Conservation (phyloP, 2,113 vertebrate species). For the Chloropsis cyanopogon region DNA sequence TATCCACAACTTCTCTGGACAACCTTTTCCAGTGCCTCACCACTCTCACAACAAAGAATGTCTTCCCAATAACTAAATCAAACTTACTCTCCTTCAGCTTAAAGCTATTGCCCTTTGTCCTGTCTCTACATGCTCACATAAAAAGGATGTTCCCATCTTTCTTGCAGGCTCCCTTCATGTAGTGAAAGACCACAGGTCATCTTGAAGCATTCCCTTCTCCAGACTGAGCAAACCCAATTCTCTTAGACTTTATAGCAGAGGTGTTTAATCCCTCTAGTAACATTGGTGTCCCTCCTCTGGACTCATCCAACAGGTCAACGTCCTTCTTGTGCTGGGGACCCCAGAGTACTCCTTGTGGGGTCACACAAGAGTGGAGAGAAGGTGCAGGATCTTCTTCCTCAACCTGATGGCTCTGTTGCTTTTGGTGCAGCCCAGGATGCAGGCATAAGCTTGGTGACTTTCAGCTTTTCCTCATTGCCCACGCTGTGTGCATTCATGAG, state of each 20-base stretch:
- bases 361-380: neutral
- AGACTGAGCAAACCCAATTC: neutral
- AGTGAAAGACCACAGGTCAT: neutral
- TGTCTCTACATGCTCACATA: neutral
- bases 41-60: neutral
- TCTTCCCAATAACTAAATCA: neutral
- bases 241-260: neutral
- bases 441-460: neutral
- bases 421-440: neutral
- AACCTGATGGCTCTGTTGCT: neutral
- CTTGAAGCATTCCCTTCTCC: neutral
- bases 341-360: no score
- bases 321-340: neutral
- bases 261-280: neutral
- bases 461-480: neutral
- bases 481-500: fast-evolving
- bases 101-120: neutral
- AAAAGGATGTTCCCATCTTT: neutral
- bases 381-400: neutral
- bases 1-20: neutral
- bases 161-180: neutral
- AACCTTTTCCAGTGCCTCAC: neutral
- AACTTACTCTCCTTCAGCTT: neutral
- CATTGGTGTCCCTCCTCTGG: neutral
- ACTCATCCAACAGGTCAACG: neutral